Percentiles rank a stretch among this genome's conserved stretches.
Conservation (phyloP, 2,113 vertebrate species). For the Echinops telfairi region DNA sequence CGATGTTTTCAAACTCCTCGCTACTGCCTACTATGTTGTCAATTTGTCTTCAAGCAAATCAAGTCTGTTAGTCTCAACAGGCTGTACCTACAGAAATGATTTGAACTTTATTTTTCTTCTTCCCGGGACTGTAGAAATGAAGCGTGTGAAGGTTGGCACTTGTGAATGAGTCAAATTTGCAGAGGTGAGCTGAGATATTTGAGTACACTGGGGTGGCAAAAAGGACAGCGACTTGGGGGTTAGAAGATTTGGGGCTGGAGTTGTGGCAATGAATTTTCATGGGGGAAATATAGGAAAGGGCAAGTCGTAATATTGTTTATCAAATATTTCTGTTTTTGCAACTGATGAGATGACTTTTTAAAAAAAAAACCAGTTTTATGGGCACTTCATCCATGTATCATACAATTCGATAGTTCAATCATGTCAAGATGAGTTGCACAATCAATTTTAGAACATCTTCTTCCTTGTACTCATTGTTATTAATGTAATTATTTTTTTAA, state of each 20-base stretch:
- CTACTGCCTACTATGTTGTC: neutral
- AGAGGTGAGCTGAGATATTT: neutral
- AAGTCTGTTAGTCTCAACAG: neutral
- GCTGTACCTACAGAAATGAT: neutral
- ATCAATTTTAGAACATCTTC: no score
- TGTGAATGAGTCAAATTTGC: neutral
- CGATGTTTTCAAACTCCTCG: neutral
- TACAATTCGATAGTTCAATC: no score
- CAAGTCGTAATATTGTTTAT: neutral
- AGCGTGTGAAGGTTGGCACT: neutral
- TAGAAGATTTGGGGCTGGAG: neutral
- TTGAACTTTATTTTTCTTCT: neutral
- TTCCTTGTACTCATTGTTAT: no score
- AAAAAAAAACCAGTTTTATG: no score
- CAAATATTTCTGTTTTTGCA: slow-evolving; percentile 35
- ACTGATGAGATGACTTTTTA: slow-evolving; percentile 7
- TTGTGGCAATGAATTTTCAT: neutral
- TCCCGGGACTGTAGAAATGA: neutral
- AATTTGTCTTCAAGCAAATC: neutral
- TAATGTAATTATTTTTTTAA: no score
- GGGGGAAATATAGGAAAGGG: neutral
- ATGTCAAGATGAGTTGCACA: no score
- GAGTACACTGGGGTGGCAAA: neutral
- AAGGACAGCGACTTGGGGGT: neutral
- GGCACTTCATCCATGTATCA: no score